A percentile compares a stretch with the other conserved stretches of the same genome.
phyloP scores from a whole-genome alignment of 2,888 invertebrate species.

The Deilephila elpenor region DNA sequence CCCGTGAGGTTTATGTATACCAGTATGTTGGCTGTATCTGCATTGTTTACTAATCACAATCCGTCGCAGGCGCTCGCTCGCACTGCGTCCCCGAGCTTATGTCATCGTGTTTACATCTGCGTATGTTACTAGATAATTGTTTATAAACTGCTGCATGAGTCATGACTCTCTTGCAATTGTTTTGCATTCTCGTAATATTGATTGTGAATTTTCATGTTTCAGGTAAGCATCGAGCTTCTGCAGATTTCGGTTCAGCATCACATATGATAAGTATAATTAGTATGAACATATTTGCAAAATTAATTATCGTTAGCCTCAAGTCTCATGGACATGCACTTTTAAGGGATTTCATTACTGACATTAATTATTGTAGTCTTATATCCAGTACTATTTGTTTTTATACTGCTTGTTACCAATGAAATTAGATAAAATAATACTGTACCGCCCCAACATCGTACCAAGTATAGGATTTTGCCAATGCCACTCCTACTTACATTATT shows the following conservation, averaged over 20 bases:
- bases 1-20: neutral
- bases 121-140: conserved; percentile 10
- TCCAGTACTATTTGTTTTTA: too few species aligned
- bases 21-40: neutral
- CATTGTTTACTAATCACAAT: conserved; percentile 20
- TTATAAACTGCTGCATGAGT: neutral
- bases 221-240: neutral
- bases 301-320: too few species aligned
- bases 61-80: neutral
- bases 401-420: too few species aligned
- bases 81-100: conserved; percentile 13
- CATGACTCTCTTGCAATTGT: neutral
- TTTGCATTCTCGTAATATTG: conserved; percentile 4
- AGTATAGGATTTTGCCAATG: too few species aligned
- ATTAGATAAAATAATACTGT: too few species aligned
- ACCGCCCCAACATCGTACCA: too few species aligned
- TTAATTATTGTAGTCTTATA: too few species aligned
- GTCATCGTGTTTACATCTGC: conserved; percentile 10
- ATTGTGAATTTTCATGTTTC: conserved; percentile 4
- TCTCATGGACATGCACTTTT: too few species aligned
- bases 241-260: neutral
- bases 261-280: neutral
- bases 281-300: too few species aligned
- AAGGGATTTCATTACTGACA: too few species aligned
- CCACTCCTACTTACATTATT: neutral